Conservation (phyloP, 2,797 vertebrate species). For the Aldrovandia affinis region DNA sequence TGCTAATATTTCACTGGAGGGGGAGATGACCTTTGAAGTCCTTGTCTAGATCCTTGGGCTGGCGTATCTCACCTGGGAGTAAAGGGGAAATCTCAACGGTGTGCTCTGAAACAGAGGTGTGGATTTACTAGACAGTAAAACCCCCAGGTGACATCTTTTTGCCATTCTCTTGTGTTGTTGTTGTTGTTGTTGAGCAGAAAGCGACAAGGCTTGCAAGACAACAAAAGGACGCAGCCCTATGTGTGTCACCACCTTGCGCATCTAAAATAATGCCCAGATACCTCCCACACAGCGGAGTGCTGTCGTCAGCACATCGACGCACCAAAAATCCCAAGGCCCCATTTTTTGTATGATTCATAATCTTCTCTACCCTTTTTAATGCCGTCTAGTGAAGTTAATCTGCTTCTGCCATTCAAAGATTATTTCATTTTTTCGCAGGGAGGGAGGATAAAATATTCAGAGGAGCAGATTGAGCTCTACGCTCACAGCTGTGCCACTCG, state of each 20-base stretch:
- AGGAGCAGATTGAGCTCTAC: background rate
- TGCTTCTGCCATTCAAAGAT: constrained; percentile 23
- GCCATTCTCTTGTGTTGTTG: too few species aligned
- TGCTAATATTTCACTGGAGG: background rate
- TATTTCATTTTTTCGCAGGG: constrained; percentile 18
- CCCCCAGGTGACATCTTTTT: background rate
- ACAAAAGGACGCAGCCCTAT: background rate
- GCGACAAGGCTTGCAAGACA: background rate
- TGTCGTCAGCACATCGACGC: background rate
- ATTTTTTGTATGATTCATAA: background rate
- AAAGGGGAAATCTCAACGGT: background rate
- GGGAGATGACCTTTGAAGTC: constrained; percentile 15
- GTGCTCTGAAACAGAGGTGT: background rate
- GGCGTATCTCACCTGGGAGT: background rate
- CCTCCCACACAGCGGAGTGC: background rate
- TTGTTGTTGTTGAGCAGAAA: background rate
- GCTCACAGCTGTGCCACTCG: background rate
- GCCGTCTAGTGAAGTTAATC: constrained; percentile 16
- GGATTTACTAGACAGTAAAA: background rate
- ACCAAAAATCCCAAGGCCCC: constrained; percentile 10
- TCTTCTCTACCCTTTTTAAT: constrained; percentile 24
- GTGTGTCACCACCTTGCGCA: background rate
- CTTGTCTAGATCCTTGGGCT: background rate
- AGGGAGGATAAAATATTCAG: constrained; percentile 17
- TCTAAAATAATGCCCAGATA: background rate